Conservation (phyloP, 2,113 vertebrate genomes). For the Eulacestoma nigropectus region DNA sequence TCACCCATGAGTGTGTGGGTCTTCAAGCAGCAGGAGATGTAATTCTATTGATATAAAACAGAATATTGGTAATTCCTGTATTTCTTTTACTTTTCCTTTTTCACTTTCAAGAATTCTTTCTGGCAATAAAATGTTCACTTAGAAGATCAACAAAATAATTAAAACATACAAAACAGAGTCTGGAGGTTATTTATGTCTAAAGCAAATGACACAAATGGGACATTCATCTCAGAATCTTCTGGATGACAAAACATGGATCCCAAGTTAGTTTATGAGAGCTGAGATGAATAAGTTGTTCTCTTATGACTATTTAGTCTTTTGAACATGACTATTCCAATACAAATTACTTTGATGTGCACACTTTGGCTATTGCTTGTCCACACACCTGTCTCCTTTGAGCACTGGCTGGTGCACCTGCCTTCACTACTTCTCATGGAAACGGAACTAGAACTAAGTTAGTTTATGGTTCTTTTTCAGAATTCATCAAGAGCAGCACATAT, state of each 20-base stretch:
- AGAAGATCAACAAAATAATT: neutral
- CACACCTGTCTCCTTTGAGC: rapidly evolving
- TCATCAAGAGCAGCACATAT: neutral
- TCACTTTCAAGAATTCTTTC: neutral
- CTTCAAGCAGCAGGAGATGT: neutral
- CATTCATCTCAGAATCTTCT: neutral
- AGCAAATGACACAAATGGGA: neutral
- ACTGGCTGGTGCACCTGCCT: neutral
- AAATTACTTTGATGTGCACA: neutral
- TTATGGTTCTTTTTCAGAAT: neutral
- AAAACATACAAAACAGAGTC: neutral
- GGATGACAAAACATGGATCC: neutral
- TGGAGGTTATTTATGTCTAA: neutral
- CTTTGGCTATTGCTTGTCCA: neutral
- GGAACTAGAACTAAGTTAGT: neutral
- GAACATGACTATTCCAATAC: neutral
- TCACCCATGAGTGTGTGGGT: neutral
- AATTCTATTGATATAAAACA: neutral
- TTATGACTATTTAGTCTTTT: neutral
- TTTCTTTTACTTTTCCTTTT: neutral
- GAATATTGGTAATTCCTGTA: neutral
- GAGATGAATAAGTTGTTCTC: neutral
- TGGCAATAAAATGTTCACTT: neutral
- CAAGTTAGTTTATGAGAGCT: neutral
- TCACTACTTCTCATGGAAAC: neutral